These are phyloP conservation scores for Python bivittatus DNA, from an alignment of 2,113 vertebrate species.

Conservation along the genomic window DNA sequence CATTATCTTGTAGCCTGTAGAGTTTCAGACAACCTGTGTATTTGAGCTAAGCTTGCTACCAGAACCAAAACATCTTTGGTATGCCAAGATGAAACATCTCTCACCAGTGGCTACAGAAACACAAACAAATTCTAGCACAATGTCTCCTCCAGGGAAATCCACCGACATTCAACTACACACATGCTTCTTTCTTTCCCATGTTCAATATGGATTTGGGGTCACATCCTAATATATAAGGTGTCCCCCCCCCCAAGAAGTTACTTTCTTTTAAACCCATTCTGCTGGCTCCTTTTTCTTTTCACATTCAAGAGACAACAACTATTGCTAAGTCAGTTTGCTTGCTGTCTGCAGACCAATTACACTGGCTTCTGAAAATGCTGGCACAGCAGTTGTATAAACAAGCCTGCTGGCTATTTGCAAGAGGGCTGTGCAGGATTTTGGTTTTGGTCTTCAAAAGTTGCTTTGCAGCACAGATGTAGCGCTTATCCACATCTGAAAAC, in stretches of 20 bases:
- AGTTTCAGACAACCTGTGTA: background rate
- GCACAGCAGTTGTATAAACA: slow-evolving; percentile 43
- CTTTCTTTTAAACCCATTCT: slow-evolving; percentile 43
- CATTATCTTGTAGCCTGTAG: background rate
- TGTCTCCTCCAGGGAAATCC: slow-evolving; percentile 9
- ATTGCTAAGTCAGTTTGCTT: slow-evolving; percentile 55
- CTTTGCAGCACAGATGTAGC: background rate
- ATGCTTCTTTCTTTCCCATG: slow-evolving; percentile 1
- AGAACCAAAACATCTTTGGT: background rate
- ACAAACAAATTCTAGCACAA: slow-evolving; percentile 13
- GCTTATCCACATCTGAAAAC: background rate
- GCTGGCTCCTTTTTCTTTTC: slow-evolving; percentile 38
- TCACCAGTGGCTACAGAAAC: slow-evolving; percentile 5
- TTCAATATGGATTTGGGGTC: slow-evolving; percentile 46
- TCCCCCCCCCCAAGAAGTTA: slow-evolving; percentile 58
- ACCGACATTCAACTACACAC: background rate
- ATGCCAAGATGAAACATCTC: slow-evolving; percentile 2
- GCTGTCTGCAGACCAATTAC: slow-evolving; percentile 59
- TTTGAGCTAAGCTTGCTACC: background rate
- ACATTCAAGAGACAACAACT: background rate
- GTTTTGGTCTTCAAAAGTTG: background rate
- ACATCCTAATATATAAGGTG: slow-evolving; percentile 55
- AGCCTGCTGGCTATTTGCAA: slow-evolving; percentile 37
- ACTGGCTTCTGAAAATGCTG: slow-evolving; percentile 49
- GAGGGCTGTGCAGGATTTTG: background rate